Percentiles rank a stretch among this genome's conserved stretches.
Conservation (phyloP, 92 coral and sea anemone species). For the Epizoanthus ramosus region DNA sequence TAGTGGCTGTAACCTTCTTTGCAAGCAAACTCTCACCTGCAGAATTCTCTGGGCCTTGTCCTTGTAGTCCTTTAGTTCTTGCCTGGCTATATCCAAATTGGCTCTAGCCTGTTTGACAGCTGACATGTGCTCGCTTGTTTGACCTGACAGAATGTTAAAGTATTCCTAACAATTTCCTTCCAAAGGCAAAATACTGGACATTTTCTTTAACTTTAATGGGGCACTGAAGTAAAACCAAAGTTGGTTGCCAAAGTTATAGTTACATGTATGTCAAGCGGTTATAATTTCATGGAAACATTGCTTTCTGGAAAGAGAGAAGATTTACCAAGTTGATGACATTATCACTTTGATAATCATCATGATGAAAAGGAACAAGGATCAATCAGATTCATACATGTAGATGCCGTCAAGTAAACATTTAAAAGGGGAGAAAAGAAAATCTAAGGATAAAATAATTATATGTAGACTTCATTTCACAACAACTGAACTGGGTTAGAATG, state of each 20-base stretch:
- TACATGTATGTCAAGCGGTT: no score
- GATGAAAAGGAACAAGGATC: no score
- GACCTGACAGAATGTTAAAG: constrained; percentile 60
- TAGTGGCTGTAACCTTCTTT: background rate
- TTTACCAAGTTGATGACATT: no score
- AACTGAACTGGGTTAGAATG: background rate
- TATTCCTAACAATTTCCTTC: background rate
- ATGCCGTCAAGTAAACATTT: no score
- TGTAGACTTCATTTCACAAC: background rate
- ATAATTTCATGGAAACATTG: no score
- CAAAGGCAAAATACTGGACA: background rate
- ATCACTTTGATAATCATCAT: no score
- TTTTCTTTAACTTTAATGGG: no score
- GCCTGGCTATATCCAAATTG: constrained; percentile 82
- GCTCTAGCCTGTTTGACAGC: constrained; percentile 78
- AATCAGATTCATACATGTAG: no score
- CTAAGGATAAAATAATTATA: no score
- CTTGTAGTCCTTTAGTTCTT: constrained; percentile 93
- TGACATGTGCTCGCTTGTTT: constrained; percentile 75
- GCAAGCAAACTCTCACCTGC: constrained; percentile 57
- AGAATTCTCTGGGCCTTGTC: constrained; percentile 97
- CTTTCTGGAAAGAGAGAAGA: no score
- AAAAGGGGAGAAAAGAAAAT: no score
- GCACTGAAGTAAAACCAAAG: background rate
- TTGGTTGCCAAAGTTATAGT: background rate